A percentile compares a stretch with the other conserved stretches of the same genome.
phyloP scores from a whole-genome alignment of 2,797 vertebrate species.

The Molossus molossus region DNA sequence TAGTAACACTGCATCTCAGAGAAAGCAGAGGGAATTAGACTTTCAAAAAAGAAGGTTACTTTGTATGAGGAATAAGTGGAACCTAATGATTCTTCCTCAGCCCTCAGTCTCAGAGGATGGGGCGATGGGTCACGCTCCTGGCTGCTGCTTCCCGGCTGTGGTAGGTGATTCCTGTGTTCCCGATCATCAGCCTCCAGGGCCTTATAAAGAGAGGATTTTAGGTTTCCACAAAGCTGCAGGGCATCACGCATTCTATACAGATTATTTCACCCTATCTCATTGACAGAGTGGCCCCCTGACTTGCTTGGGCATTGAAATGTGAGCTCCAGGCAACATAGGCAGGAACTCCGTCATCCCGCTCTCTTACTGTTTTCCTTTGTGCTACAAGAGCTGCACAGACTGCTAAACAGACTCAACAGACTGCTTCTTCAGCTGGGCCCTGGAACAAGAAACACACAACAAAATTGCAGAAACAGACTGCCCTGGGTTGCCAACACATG shows the following conservation, averaged over 20 bases:
- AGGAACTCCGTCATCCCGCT: neutral
- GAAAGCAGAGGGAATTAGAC: neutral
- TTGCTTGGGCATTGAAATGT: neutral
- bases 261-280: neutral
- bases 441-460: neutral
- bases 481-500: neutral
- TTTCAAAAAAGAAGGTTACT: neutral
- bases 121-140: neutral
- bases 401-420: no score
- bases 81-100: neutral
- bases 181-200: neutral
- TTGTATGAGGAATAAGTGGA: neutral
- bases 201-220: neutral
- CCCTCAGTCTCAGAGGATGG: neutral
- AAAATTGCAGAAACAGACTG: neutral
- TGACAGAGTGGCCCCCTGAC: neutral
- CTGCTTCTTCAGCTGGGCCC: neutral
- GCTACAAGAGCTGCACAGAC: neutral
- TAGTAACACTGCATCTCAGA: neutral
- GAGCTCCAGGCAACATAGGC: neutral
- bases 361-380: neutral
- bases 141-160: neutral
- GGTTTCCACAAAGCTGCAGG: neutral
- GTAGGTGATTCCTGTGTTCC: neutral
- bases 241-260: accelerated